Evolutionary conservation across 2,797 vertebrate genomes (phyloP).

Genomic region (Tragopan temminckii): DNA sequence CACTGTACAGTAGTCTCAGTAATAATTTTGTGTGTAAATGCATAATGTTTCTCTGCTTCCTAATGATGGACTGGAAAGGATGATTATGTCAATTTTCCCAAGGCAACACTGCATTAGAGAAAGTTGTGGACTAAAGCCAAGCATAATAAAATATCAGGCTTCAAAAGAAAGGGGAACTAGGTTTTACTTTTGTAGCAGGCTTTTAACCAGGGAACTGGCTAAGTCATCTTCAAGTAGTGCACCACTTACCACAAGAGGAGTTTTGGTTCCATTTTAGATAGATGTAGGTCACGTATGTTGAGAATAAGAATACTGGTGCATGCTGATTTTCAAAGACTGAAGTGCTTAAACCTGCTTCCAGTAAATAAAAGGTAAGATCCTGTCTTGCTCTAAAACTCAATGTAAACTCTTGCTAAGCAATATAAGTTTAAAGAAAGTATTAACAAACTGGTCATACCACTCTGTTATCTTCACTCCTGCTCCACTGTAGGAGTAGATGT

Average conservation of each 20-base stretch:
- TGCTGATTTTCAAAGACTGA: not conserved
- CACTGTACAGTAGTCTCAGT: not conserved
- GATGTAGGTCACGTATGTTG: not conserved
- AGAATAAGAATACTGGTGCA: not conserved
- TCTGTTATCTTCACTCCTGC: not conserved
- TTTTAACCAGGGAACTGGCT: not conserved
- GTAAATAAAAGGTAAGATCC: not conserved
- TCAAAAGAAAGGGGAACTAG: not conserved
- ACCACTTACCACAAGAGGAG: not conserved
- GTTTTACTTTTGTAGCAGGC: not conserved
- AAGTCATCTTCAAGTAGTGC: not conserved
- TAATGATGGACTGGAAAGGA: not conserved
- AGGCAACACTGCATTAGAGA: not conserved
- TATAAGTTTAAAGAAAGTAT: not conserved
- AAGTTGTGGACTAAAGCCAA: not conserved
- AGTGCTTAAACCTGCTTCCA: not conserved
- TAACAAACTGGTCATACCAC: not conserved
- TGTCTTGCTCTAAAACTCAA: not conserved
- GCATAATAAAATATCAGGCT: not conserved
- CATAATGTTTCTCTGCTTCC: not conserved
- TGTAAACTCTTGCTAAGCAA: not conserved
- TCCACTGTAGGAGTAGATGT: not conserved
- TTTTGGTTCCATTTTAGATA: not conserved
- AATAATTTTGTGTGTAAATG: not conserved
- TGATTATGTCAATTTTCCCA: not conserved